phyloP scores from a whole-genome alignment of 2,797 vertebrate species.

The Ceyx erithaca region DNA sequence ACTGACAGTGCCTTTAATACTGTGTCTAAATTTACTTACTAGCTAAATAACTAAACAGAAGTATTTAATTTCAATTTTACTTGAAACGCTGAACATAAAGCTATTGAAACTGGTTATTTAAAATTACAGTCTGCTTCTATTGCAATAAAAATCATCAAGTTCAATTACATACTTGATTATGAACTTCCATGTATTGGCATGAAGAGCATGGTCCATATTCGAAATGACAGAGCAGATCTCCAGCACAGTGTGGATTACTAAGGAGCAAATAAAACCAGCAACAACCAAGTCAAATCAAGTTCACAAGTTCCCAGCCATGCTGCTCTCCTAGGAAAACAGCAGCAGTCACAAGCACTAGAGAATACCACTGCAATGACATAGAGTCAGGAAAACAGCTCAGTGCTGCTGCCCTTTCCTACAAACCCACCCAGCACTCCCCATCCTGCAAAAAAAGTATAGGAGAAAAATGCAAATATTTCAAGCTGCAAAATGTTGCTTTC shows the following conservation, averaged over 20 bases:
- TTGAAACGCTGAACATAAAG: neutral
- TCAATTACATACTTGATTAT: constrained; percentile 90
- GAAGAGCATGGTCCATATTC: constrained; percentile 92
- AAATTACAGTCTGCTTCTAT: neutral
- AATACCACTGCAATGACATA: rapidly evolving
- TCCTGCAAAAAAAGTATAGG: neutral
- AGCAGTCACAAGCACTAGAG: neutral
- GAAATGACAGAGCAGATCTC: constrained; percentile 92
- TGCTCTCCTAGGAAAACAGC: neutral
- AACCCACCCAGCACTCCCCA: neutral
- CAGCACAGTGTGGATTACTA: constrained; percentile 92
- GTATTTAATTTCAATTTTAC: neutral
- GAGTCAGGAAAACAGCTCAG: neutral
- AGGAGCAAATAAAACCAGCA: neutral
- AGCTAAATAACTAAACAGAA: neutral
- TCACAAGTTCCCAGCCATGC: neutral
- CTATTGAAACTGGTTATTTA: neutral
- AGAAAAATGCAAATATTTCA: neutral
- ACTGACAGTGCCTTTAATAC: neutral
- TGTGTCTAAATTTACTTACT: neutral
- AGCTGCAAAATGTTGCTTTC: neutral
- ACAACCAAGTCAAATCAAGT: neutral
- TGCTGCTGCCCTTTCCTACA: neutral
- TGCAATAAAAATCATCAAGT: neutral
- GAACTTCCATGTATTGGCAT: constrained; percentile 97